Conservation (phyloP, 2,113 vertebrate species). For the Eulacestoma nigropectus region DNA sequence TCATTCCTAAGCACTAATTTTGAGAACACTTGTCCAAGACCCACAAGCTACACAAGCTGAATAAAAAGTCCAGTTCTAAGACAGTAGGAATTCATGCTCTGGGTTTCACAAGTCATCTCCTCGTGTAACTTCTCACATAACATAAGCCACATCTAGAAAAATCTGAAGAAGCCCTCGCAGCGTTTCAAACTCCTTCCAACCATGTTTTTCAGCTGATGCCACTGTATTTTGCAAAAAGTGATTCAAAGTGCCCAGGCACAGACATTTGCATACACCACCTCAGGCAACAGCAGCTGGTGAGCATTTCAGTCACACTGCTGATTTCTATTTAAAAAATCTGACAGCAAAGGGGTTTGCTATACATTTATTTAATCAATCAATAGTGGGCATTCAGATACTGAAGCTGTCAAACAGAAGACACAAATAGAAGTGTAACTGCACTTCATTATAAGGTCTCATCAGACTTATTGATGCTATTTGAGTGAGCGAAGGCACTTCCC, state of each 20-base stretch:
- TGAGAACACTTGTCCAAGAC: not conserved
- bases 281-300: conserved; percentile 5
- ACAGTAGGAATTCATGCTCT: not conserved
- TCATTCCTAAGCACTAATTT: not conserved
- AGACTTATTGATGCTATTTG: not conserved
- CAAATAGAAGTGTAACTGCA: not conserved
- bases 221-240: not conserved
- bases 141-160: not conserved
- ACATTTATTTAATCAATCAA: not conserved
- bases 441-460: not conserved
- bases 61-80: not conserved
- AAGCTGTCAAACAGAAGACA: not conserved
- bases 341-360: not conserved
- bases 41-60: not conserved
- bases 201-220: not conserved
- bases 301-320: not conserved
- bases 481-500: not conserved
- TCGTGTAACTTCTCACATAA: not conserved
- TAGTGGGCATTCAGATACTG: not conserved
- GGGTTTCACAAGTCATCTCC: not conserved
- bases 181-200: not conserved
- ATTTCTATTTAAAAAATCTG: not conserved
- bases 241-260: not conserved
- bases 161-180: not conserved
- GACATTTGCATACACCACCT: not conserved